A percentile compares a stretch with the other conserved stretches of the same genome.
Evolutionary conservation across 1,140 invertebrate species (phyloP).

Genomic region (Lysiphlebus fabarum): DNA sequence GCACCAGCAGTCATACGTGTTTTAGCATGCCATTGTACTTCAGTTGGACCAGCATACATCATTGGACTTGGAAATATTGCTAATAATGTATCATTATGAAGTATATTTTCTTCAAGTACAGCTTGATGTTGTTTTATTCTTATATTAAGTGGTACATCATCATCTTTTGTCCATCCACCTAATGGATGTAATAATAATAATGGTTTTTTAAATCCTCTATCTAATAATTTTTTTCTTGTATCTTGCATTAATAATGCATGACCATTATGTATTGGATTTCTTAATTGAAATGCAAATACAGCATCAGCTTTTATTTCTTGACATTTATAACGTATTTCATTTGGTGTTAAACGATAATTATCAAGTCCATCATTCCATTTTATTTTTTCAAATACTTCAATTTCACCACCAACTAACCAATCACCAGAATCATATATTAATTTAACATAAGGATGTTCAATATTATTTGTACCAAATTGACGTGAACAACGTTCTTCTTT

Average conservation of each 20-base stretch:
- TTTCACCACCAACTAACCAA: constrained; percentile 91
- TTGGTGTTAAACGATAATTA: constrained; percentile 91
- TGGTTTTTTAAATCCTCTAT: constrained; percentile 89
- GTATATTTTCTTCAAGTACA: constrained; percentile 80
- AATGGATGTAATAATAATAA: constrained; percentile 93
- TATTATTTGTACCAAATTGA: constrained; percentile 89
- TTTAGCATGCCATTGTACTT: constrained; percentile 98
- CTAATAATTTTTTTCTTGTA: constrained; percentile 77
- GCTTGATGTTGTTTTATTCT: constrained; percentile 83
- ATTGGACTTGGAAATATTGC: constrained; percentile 99
- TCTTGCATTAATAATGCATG: constrained; percentile 98
- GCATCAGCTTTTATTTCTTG: constrained; percentile 86
- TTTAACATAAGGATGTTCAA: constrained; percentile 90
- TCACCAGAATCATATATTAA: constrained; percentile 92
- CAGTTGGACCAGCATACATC: constrained; percentile 98
- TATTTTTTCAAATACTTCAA: constrained; percentile 89
- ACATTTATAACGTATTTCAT: constrained; percentile 82
- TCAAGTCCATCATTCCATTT: constrained; percentile 95
- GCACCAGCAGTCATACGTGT: constrained; percentile 93
- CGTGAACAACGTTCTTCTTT: constrained; percentile 91
- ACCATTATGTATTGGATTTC: constrained; percentile 99
- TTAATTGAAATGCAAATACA: constrained; percentile 97
- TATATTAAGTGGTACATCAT: constrained; percentile 89
- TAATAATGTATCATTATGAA: constrained; percentile 85
- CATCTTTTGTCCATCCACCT: constrained; percentile 99